Base-by-base conservation (phyloP, 2,113 vertebrate species). In the Uropsilus gracilis region DNA sequence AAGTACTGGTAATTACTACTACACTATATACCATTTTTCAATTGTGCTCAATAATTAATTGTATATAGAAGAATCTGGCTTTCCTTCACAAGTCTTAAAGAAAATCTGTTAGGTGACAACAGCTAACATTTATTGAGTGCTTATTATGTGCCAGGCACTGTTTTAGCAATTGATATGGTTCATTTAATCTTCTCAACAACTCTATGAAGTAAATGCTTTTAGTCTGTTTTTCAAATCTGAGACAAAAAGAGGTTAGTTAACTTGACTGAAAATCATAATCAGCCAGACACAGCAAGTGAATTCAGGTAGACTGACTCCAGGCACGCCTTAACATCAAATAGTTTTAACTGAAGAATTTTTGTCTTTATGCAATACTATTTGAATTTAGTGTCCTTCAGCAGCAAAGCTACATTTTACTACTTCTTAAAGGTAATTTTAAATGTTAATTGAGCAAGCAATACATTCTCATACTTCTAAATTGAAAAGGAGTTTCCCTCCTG, bases 131-230 rank as follows among this genome's bases (percentile, higher is more conserved):
- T 94, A 90, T 69, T 89, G 76, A 96, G 64, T 91, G 73, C 73
- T 94, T 88, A 91, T 48, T 26, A 78, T 95, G 93, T 95, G 85
- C 81, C 75, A 95, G 87, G 94, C 80, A 94, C 78, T 90, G 81
- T 48, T 86, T 30, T 53, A 72, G 59, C 77, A 61, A 86, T 13
- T 82, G 72, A n/a, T 53, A 71, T 7, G 55, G 46, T 57, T 88
- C 61, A 83, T 61, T 94, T 92, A 90, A 94, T 76, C 32, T 71
- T 91, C n/a, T 72, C 39, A 88, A 88, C 20, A 85, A 57, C 24
- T 84, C 80, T 75, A 64, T 63, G 53, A 88, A 46, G 20, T 42
- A 92, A 10, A 11, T 88, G 20, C 46, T 71, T 39, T 39, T 87
- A 64, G 10, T 92, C 46, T 34, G 86, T 66, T 94, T 85, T 91